Evolutionary conservation across 2,797 vertebrate species (phyloP).

Genomic region (Anguilla anguilla): DNA sequence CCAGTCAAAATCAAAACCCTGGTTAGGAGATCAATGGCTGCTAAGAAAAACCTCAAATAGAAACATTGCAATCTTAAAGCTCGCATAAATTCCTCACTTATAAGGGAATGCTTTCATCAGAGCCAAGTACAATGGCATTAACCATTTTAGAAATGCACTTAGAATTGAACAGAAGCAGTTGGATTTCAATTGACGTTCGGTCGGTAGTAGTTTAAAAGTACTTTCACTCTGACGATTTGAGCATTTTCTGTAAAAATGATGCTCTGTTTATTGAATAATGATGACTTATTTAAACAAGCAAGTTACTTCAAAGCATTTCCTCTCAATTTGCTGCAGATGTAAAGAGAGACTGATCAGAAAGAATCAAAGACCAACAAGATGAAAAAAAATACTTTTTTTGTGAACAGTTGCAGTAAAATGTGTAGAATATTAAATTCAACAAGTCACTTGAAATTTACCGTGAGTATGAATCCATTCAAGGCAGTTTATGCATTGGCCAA

Average conservation of each 20-base stretch:
- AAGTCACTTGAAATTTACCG: constrained; percentile 33
- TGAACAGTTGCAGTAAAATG: neutral
- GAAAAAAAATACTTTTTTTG: neutral
- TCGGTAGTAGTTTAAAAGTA: neutral
- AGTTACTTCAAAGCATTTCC: neutral
- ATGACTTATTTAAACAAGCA: neutral
- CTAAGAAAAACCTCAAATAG: neutral
- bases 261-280: neutral
- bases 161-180: neutral
- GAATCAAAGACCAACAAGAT: constrained; percentile 4
- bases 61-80: neutral
- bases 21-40: neutral
- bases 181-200: neutral
- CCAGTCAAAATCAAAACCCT: neutral
- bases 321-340: constrained; percentile 22
- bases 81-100: neutral
- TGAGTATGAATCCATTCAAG: constrained; percentile 61
- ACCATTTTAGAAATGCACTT: neutral
- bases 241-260: neutral
- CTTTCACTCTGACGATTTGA: neutral
- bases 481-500: constrained; percentile 63
- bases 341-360: constrained; percentile 20
- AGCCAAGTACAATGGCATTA: neutral
- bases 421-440: constrained; percentile 28
- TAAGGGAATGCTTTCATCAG: neutral